A percentile compares a stretch with the other conserved stretches of the same genome.
Evolutionary conservation across 2,888 invertebrate genomes (phyloP).

Genomic region (Bombylius discolor): DNA sequence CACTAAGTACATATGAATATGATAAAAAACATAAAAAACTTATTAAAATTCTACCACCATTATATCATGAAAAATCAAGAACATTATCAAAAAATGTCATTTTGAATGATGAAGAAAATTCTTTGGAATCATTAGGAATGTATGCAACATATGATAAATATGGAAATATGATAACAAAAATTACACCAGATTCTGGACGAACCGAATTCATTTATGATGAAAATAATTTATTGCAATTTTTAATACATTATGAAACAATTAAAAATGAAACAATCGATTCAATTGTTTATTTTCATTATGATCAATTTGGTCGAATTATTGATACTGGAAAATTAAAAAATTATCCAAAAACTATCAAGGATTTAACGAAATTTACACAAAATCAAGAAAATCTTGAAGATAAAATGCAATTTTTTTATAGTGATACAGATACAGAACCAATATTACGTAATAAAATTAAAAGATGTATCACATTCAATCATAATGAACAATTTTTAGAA

Average conservation of each 20-base stretch:
- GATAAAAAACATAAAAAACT: conserved; percentile 6
- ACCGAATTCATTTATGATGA: conserved; percentile 3
- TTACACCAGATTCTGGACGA: conserved; percentile 4
- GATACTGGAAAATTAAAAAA: background rate
- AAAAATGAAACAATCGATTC: background rate
- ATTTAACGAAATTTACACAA: too few relatives aligned
- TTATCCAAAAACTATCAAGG: too few relatives aligned
- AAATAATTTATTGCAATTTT: background rate
- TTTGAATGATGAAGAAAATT: background rate
- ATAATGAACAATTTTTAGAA: too few relatives aligned
- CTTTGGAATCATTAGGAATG: conserved; percentile 1
- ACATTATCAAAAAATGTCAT: conserved; percentile 4
- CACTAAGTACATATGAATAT: conserved; percentile 11
- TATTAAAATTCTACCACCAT: conserved; percentile 14
- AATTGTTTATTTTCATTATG: conserved; percentile 7
- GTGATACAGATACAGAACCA: too few relatives aligned
- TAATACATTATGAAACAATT: conserved; percentile 1
- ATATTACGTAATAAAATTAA: too few relatives aligned
- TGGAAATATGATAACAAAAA: conserved; percentile 5
- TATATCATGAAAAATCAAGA: conserved; percentile 12
- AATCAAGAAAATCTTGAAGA: too few relatives aligned
- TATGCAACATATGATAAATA: conserved; percentile 3
- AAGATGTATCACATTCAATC: too few relatives aligned
- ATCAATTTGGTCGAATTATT: background rate
- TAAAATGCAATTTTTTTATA: too few relatives aligned